Evolutionary conservation across 2,888 invertebrate genomes (phyloP).

Genomic region (Tetramorium bicarinatum): DNA sequence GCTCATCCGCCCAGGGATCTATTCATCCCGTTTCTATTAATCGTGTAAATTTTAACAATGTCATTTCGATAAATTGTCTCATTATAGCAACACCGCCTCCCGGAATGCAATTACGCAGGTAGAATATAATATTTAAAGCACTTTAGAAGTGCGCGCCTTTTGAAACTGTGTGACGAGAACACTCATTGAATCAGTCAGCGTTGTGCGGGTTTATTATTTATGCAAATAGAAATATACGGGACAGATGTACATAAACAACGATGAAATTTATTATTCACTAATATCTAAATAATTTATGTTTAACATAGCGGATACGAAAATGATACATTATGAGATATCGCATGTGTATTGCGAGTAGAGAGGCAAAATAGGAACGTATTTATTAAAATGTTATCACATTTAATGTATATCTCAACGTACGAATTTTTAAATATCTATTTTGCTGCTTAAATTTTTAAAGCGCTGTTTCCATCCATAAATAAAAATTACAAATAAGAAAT

Average conservation of each 20-base stretch:
- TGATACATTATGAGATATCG: background rate
- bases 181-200: conserved; percentile 5
- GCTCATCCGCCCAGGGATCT: background rate
- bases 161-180: background rate
- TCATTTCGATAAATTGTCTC: conserved; percentile 22
- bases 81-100: background rate
- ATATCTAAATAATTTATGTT: conserved; percentile 28
- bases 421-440: background rate
- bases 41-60: conserved; percentile 25
- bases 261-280: conserved; percentile 19
- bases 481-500: background rate
- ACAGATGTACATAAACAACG: background rate
- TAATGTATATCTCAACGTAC: background rate
- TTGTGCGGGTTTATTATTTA: background rate
- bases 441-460: background rate
- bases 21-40: background rate
- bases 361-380: background rate
- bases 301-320: conserved; percentile 2
- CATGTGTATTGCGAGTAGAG: background rate
- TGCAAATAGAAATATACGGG: background rate
- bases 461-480: background rate
- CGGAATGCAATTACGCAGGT: conserved; percentile 18
- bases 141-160: background rate
- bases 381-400: conserved; percentile 1
- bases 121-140: conserved; percentile 31